A percentile compares a stretch with the other conserved stretches of the same genome.
These are phyloP conservation scores for Rhinella marina DNA, from an alignment of 2,797 vertebrate species.

Conservation along the genomic window DNA sequence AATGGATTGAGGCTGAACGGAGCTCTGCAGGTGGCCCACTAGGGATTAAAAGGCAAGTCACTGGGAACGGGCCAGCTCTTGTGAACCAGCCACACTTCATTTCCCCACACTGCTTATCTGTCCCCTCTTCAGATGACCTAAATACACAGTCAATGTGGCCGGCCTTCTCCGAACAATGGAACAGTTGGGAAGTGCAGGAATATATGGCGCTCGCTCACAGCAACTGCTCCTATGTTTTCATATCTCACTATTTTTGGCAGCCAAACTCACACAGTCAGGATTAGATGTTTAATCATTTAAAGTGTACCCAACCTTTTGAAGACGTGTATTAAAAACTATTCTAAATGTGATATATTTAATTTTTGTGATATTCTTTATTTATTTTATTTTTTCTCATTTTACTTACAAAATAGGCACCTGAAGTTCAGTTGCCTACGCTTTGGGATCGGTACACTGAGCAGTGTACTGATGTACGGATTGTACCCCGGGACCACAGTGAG, in stretches of 20 bases:
- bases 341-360: too few relatives aligned
- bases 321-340: too few relatives aligned
- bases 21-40: constrained; percentile 55
- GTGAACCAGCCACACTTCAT: constrained; percentile 48
- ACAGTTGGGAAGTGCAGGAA: constrained; percentile 34
- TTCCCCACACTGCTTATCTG: constrained; percentile 61
- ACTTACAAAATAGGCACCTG: too few relatives aligned
- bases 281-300: too few relatives aligned
- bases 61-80: constrained; percentile 52
- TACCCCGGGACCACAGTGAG: too few relatives aligned
- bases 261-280: background rate
- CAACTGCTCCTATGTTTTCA: constrained; percentile 4
- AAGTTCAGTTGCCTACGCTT: too few relatives aligned
- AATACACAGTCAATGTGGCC: constrained; percentile 39
- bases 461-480: too few relatives aligned
- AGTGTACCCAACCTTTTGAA: too few relatives aligned
- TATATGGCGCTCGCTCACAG: constrained; percentile 16
- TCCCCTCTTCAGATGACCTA: constrained; percentile 59
- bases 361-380: too few relatives aligned
- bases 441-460: too few relatives aligned
- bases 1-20: constrained; percentile 48
- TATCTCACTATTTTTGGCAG: background rate
- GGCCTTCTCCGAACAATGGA: constrained; percentile 21
- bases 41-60: constrained; percentile 59
- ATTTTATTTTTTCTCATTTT: too few relatives aligned